Evolutionary conservation across 2,888 invertebrate genomes (phyloP).

Genomic region (Ctenicera cuprea): DNA sequence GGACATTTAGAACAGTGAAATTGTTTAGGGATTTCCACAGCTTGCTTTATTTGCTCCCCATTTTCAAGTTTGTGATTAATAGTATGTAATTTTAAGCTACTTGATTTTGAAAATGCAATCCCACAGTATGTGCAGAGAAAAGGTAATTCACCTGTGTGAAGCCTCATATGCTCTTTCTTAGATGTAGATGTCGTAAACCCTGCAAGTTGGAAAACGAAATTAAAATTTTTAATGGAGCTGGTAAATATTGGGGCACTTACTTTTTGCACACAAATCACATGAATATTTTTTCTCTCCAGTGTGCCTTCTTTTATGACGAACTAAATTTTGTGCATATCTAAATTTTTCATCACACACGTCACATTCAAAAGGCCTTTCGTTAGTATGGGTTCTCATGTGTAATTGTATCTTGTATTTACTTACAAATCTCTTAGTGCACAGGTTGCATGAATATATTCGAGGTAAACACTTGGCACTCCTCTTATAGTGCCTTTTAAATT

Average conservation of each 20-base stretch:
- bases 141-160: slow-evolving; percentile 51
- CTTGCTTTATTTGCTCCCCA: neutral
- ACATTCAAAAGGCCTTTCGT: neutral
- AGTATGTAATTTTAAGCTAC: slow-evolving; percentile 1
- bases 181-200: slow-evolving; percentile 25
- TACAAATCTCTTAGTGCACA: neutral
- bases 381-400: neutral
- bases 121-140: slow-evolving; percentile 46
- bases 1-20: no score
- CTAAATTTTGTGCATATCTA: neutral
- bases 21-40: no score
- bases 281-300: neutral
- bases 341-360: neutral
- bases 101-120: slow-evolving; percentile 13
- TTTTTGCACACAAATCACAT: neutral
- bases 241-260: no score
- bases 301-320: neutral
- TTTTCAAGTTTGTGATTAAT: neutral
- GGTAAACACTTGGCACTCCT: slow-evolving; percentile 31
- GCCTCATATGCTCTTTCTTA: slow-evolving; percentile 48
- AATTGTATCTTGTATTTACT: neutral
- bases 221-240: neutral
- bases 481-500: slow-evolving; percentile 40
- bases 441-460: neutral
- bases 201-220: slow-evolving; percentile 1